Base-by-base conservation (phyloP, 2,797 vertebrate species). In the Sarcoramphus papa region DNA sequence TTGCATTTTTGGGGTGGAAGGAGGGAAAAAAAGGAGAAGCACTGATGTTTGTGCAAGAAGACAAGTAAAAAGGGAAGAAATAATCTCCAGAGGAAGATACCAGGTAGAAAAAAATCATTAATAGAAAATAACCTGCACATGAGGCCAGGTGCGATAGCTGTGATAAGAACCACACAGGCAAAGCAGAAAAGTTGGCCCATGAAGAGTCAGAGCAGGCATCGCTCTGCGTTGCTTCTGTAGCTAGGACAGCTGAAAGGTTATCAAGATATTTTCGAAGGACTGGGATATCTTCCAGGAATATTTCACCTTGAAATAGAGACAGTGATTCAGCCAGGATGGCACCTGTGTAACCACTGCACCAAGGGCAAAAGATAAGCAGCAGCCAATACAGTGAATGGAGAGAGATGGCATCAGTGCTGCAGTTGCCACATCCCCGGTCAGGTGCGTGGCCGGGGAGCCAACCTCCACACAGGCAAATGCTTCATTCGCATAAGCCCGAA, bases 221-320 rank as follows among this genome's bases (percentile, higher is more conserved):
- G 62, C 54, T 68, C 56, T 3, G 2, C 24, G 43, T 41, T 41
- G 18, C 68, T 79, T 57, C 80, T 43, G 35, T 41, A 77, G 45
- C 64, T 59, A 47, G 74, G 43, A 62, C 54, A 82, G n/a, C 40
- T 73, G 74, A 79, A 92, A 94, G 79, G n/a, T 92, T 92, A 91
- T 90, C 8, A 10, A 88, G 81, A 64, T 54, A 24, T 86, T 81
- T 97, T 63, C 14, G 1, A n/a, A 92, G 63, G 59, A 59, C 35
- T 86, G 57, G 79, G 91, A 86, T 86, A 33, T 64, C 84, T 90
- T 95, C 79, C 90, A 93, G 79, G 41, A 19, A 28, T 45, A 57
- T 82, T 86, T 94, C 92, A 92, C 87, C 92, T 95, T 96, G 91
- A 92, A 95, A 64, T 1, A 84, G 73, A 94, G 59, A 40, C 14